Evolutionary conservation across 2,888 invertebrate species (phyloP), one percentile per base, ranked within the genome.

Genomic region (Taenaris catops): DNA sequence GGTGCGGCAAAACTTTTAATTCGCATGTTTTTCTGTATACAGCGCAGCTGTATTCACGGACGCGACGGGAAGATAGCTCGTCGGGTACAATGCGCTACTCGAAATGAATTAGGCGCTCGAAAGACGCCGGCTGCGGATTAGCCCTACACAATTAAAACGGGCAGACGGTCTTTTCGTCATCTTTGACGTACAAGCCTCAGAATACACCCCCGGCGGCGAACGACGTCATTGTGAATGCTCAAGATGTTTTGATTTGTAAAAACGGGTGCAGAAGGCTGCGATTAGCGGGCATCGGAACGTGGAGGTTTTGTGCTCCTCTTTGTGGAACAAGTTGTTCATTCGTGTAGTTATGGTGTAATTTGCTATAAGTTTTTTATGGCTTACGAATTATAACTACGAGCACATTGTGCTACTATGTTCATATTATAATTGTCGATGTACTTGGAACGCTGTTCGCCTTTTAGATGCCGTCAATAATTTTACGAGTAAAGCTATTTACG

Each of bases 61-160:
- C 38, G 36, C 49, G 39, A 38, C 38, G 36, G 49, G 39, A 38
- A 54, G 48, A 46, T 40, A 49, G 46, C 44, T 47, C 45, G n/a
- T n/a, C 40, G 37, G 44, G 47, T 55, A 73, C 72, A 71, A 68
- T 65, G 63, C 44, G 61, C 68, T 66, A 65, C 72, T 75, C 65
- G 72, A 65, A 69, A 52, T 53, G 74, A 74, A 76, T 83, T 80
- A 73, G 51, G 56, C 68, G 79, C 72, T 65, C 50, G 68, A 71
- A 64, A 57, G 62, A 60, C 43, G 57, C 55, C 55, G 57, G 55
- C 51, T 53, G 56, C 46, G 64, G 71, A 74, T 76, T 69, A 73
- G 59, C 63, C 58, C 55, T 59, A 59, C 48, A 71, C 71, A 74
- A 76, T 76, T 75, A 75, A 67, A 67, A 63, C 58, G 55, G 58